Percentiles rank a stretch among this genome's conserved stretches.
phyloP scores from a whole-genome alignment of 2,888 invertebrate species.

The Amitus sp. region DNA sequence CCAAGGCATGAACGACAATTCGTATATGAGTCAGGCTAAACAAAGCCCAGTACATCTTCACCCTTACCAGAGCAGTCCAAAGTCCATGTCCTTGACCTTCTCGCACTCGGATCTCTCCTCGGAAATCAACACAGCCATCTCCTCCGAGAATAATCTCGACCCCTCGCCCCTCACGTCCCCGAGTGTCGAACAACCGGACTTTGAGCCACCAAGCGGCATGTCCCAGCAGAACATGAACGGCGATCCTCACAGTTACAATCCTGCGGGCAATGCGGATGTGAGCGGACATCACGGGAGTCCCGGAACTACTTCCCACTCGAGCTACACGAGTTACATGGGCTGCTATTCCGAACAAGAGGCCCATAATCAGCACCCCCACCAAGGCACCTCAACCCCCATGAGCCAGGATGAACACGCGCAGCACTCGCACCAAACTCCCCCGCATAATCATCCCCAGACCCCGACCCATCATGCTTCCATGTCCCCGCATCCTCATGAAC shows the following conservation, averaged over 20 bases:
- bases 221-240: constrained; percentile 62
- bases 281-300: constrained; percentile 57
- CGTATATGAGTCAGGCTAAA: constrained; percentile 56
- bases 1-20: constrained; percentile 58
- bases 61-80: constrained; percentile 65
- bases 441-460: constrained; percentile 60
- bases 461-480: constrained; percentile 58
- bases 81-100: constrained; percentile 67
- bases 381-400: constrained; percentile 58
- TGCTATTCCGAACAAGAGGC: constrained; percentile 57
- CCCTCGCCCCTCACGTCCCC: constrained; percentile 75
- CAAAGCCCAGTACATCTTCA: constrained; percentile 66
- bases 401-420: constrained; percentile 60
- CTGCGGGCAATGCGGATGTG: constrained; percentile 53
- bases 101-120: constrained; percentile 80
- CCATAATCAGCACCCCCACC: constrained; percentile 58
- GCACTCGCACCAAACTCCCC: constrained; percentile 62
- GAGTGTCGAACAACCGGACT: constrained; percentile 76
- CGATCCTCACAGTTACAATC: constrained; percentile 69
- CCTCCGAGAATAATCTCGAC: constrained; percentile 74
- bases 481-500: constrained; percentile 62
- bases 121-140: constrained; percentile 82
- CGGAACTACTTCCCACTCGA: constrained; percentile 56
- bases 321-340: constrained; percentile 59
- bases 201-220: constrained; percentile 76